A percentile compares a stretch with the other conserved stretches of the same genome.
Conservation (phyloP, 1,140 invertebrate genomes). For the Berghia stephanieae region DNA sequence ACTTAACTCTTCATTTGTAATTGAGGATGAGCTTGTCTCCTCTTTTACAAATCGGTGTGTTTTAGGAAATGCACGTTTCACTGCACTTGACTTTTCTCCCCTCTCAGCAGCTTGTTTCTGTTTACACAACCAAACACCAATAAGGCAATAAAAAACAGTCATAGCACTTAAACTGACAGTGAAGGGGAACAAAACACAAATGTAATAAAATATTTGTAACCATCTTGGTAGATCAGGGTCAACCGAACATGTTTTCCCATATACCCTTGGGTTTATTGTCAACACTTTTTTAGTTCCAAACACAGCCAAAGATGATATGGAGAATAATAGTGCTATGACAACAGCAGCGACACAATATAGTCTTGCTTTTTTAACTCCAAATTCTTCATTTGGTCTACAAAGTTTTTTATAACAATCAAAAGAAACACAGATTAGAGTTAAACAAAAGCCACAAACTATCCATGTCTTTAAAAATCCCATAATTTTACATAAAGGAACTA, state of each 20-base stretch:
- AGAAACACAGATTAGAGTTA: conserved; percentile 23
- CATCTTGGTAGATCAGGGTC: neutral
- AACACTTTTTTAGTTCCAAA: conserved; percentile 8
- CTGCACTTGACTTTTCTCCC: conserved; percentile 26
- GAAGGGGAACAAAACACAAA: conserved; percentile 22
- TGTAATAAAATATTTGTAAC: conserved; percentile 21
- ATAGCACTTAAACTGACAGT: conserved; percentile 10
- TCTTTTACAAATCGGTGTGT: conserved; percentile 26
- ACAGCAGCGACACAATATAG: conserved; percentile 5
- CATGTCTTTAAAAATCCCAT: conserved; percentile 18
- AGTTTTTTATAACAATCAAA: conserved; percentile 28
- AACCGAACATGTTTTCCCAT: conserved; percentile 14
- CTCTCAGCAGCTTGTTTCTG: conserved; percentile 24
- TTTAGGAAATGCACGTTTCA: conserved; percentile 23
- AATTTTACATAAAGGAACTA: conserved; percentile 22
- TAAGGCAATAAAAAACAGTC: conserved; percentile 21
- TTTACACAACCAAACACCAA: conserved; percentile 8
- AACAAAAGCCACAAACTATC: conserved; percentile 17
- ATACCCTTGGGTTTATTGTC: neutral
- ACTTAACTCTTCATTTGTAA: conserved; percentile 19
- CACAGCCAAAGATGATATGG: conserved; percentile 14
- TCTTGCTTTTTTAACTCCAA: conserved; percentile 20
- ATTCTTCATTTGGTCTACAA: conserved; percentile 9
- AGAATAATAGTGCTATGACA: neutral
- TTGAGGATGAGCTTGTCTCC: conserved; percentile 17